Evolutionary conservation across 2,888 invertebrate species (phyloP).

Genomic region (Globia sparganii): DNA sequence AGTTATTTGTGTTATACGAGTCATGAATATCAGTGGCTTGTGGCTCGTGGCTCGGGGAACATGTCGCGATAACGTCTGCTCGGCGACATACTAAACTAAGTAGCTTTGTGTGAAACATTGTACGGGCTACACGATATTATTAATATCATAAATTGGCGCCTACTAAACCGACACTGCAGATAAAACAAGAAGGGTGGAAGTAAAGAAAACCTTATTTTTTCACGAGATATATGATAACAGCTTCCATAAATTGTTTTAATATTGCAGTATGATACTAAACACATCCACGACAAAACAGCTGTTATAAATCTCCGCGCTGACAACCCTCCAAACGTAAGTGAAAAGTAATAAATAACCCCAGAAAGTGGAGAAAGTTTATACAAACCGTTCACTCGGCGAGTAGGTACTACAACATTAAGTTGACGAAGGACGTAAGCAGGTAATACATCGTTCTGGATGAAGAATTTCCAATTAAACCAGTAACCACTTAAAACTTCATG

Average conservation of each 20-base stretch:
- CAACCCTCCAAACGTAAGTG: conserved; percentile 11
- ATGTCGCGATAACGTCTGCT: conserved; percentile 34
- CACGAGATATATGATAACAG: background rate
- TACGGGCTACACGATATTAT: conserved; percentile 21
- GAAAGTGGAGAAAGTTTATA: conserved; percentile 20
- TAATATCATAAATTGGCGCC: conserved; percentile 35
- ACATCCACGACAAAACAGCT: background rate
- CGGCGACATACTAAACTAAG: conserved; percentile 21
- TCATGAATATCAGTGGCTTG: conserved; percentile 29
- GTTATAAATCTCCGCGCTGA: background rate
- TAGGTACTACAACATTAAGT: conserved; percentile 20
- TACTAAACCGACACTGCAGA: conserved; percentile 16
- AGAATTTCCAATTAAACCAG: conserved; percentile 42
- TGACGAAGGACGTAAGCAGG: conserved; percentile 22
- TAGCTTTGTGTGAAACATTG: conserved; percentile 18
- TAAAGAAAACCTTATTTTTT: background rate
- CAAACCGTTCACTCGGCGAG: conserved; percentile 14
- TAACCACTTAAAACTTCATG: conserved; percentile 46
- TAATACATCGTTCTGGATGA: conserved; percentile 9
- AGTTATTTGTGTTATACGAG: conserved; percentile 34
- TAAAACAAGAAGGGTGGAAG: background rate
- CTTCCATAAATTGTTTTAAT: conserved; percentile 1
- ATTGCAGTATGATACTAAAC: background rate
- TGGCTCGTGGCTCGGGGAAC: background rate
- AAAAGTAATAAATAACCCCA: conserved; percentile 40